These are phyloP conservation scores for Misgurnus anguillicaudatus DNA, from an alignment of 2,113 vertebrate genomes.

Conservation along the genomic window DNA sequence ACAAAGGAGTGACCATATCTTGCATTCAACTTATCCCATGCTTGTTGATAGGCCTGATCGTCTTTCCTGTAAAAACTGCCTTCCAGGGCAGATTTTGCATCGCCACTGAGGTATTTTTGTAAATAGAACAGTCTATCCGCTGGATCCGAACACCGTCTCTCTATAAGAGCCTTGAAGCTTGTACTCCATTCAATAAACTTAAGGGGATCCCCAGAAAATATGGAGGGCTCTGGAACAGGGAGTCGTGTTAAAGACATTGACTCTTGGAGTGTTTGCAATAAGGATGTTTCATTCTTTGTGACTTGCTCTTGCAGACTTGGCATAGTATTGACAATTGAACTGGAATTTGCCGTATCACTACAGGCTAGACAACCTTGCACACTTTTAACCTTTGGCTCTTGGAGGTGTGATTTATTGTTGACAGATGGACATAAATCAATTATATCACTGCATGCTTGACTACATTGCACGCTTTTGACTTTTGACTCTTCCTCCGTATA, in stretches of 20 bases:
- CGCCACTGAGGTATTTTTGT: constrained; percentile 29
- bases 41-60: constrained; percentile 40
- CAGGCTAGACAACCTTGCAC: background rate
- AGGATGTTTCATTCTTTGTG: background rate
- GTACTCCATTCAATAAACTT: constrained; percentile 45
- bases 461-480: background rate
- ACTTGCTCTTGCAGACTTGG: background rate
- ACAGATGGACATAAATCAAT: background rate
- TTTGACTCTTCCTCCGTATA: constrained; percentile 11
- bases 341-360: background rate
- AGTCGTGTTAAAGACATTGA: constrained; percentile 16
- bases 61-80: constrained; percentile 46
- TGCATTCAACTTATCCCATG: constrained; percentile 34
- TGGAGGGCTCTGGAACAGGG: constrained; percentile 25
- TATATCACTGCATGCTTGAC: background rate
- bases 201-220: constrained; percentile 37
- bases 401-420: background rate
- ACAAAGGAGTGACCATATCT: constrained; percentile 49
- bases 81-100: constrained; percentile 31
- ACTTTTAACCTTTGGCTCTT: background rate
- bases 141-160: background rate
- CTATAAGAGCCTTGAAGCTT: constrained; percentile 37
- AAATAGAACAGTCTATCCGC: constrained; percentile 41
- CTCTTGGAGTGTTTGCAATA: constrained; percentile 16
- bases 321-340: background rate